Evolutionary conservation across 92 coral and sea anemone species (phyloP).

Genomic region (Bergia sp.): DNA sequence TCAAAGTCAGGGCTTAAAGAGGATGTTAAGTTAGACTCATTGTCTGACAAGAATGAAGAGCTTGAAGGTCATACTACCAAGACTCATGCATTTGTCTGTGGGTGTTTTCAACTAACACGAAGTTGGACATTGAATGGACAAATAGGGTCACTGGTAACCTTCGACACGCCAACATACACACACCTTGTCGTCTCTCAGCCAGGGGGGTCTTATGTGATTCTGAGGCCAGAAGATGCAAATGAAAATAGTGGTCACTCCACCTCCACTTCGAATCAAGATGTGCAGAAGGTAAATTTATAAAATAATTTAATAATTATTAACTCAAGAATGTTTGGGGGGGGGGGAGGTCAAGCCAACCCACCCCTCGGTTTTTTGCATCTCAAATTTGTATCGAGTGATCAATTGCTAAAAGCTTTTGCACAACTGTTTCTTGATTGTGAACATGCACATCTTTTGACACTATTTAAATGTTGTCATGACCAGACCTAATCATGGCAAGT

Average conservation of each 20-base stretch:
- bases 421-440: no score
- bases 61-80: not conserved
- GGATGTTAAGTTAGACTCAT: not conserved
- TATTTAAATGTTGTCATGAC: no score
- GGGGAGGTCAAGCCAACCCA: no score
- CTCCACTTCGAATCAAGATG: not conserved
- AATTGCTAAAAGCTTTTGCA: no score
- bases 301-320: no score
- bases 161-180: conserved; percentile 60
- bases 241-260: conserved; percentile 35
- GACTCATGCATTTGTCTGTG: not conserved
- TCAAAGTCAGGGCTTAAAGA: conserved; percentile 8
- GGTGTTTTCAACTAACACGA: conserved; percentile 57
- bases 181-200: conserved; percentile 93
- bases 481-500: no score
- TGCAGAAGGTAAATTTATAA: not conserved
- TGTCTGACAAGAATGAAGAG: not conserved
- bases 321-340: no score
- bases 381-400: no score
- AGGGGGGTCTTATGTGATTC: conserved; percentile 81
- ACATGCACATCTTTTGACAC: no score
- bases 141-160: conserved; percentile 80
- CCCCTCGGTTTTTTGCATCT: no score
- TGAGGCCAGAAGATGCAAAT: conserved; percentile 61
- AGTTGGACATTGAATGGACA: conserved; percentile 82